These are phyloP conservation scores for Synergus laeviventris DNA, from an alignment of 2,888 invertebrate species.

Conservation along the genomic window DNA sequence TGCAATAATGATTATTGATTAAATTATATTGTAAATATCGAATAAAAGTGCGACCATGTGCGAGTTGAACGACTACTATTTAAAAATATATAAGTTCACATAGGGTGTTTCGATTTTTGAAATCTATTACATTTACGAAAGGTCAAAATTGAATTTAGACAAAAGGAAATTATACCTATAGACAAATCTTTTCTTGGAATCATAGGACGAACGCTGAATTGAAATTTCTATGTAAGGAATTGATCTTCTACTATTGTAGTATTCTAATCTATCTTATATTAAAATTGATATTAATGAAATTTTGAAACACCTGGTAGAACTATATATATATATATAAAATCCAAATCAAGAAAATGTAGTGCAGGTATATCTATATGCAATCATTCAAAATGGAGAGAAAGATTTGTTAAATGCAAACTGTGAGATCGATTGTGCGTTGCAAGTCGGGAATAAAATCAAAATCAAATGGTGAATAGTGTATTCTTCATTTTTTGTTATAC, in stretches of 20 bases:
- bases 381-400: constrained; percentile 13
- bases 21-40: not conserved
- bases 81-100: not conserved
- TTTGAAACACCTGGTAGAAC: constrained; percentile 28
- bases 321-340: not conserved
- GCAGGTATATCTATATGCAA: constrained; percentile 15
- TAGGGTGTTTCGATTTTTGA: not conserved
- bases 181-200: not conserved
- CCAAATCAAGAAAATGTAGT: constrained; percentile 25
- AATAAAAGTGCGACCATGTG: not conserved
- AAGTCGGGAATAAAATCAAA: constrained; percentile 16
- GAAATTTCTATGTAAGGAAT: not conserved
- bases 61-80: not conserved
- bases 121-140: not conserved
- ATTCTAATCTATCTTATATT: not conserved
- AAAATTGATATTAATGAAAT: not conserved
- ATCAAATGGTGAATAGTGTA: not conserved
- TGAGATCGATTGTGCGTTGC: constrained; percentile 14
- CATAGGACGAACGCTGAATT: not conserved
- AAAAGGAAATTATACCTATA: not conserved
- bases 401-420: constrained; percentile 20
- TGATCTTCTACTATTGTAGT: not conserved
- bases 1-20: constrained; percentile 32
- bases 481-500: not conserved
- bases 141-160: not conserved